Evolutionary conservation across 2,888 invertebrate genomes (phyloP).

Genomic region (Drosophila silvestris): DNA sequence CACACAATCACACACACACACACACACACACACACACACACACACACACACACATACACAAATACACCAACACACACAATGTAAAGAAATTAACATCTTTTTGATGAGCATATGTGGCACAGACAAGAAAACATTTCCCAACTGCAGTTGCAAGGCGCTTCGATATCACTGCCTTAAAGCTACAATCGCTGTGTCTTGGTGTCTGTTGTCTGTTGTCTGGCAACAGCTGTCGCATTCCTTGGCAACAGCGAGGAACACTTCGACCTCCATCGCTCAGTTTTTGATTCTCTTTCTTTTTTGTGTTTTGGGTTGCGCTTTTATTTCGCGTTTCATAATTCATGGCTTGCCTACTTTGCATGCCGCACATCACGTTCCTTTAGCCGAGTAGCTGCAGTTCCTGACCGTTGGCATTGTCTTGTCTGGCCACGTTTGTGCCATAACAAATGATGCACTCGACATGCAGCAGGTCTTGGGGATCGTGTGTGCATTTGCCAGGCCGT

Average conservation of each 20-base stretch:
- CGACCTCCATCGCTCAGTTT: conserved; percentile 19
- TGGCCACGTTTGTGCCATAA: conserved; percentile 76
- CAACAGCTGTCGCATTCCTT: conserved; percentile 49
- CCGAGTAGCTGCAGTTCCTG: conserved; percentile 29
- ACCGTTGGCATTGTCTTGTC: conserved; percentile 72
- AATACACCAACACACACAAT: conserved; percentile 2
- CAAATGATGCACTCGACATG: conserved; percentile 72
- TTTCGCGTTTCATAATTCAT: conserved; percentile 61
- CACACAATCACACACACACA: conserved; percentile 1
- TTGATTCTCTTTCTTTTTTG: conserved; percentile 9
- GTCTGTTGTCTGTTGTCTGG: conserved; percentile 26
- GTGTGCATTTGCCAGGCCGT: conserved; percentile 6
- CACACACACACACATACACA: conserved; percentile 20
- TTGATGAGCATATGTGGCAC: conserved; percentile 81
- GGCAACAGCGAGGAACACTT: conserved; percentile 19
- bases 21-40: conserved; percentile 22
- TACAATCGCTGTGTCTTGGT: conserved; percentile 36
- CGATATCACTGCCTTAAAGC: conserved; percentile 64
- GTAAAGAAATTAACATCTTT: conserved; percentile 78
- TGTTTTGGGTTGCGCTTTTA: conserved; percentile 29
- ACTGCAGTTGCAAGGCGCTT: conserved; percentile 19
- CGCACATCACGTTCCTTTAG: conserved; percentile 14
- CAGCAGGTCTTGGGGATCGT: conserved; percentile 23
- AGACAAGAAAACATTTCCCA: conserved; percentile 58
- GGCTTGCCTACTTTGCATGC: conserved; percentile 13